Base-by-base conservation (phyloP, 2,888 invertebrate genomes). In the Allygus modestus region DNA sequence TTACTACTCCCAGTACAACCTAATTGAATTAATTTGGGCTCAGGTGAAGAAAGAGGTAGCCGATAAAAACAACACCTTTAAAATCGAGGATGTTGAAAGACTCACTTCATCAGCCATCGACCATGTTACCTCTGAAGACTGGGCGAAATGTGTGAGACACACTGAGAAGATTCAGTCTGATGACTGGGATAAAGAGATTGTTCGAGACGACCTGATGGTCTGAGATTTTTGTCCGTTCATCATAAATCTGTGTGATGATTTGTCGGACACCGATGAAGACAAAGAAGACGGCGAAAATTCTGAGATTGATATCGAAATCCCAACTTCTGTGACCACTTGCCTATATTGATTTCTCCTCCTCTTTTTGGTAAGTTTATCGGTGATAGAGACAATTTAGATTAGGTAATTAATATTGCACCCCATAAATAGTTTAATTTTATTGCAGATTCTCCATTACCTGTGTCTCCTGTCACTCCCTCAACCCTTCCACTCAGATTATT, bases 1-100 rank as follows among this genome's bases (percentile, higher is more conserved):
- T 28, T 85, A 83, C 33, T 82, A 85, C 46, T 73, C 37, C 26
- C 79, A 83, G 15, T 69, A 83, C 73, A 83, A 75, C 37, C 75
- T 81, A 15, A 77, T 83, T 5, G 75, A 83, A 43, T 12, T 84
- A 26, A 77, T 86, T 31, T 85, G 84, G 84, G 82, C 69, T 43
- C 81, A 85, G 58, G 82, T 51, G 1, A 77, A 46, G 15, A 11
- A 82, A 11, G 75, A 84, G 33, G 79, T 79, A 41, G 65, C 79
- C 11, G 26, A 37, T 31, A 84, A 79, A 65, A 84, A 84, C 26
- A 84, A 26, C 15, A 84, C 84, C 1, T 84, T 84, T 1, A 77
- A 79, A n/a, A 41, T 84, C 26, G 54, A 15, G 20, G 69, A 84
- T 65, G 65, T 84, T 26, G 84, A 79, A 23, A 77, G 31, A 79